Conservation (phyloP, 1,140 invertebrate species). For the Bombyx mori region DNA sequence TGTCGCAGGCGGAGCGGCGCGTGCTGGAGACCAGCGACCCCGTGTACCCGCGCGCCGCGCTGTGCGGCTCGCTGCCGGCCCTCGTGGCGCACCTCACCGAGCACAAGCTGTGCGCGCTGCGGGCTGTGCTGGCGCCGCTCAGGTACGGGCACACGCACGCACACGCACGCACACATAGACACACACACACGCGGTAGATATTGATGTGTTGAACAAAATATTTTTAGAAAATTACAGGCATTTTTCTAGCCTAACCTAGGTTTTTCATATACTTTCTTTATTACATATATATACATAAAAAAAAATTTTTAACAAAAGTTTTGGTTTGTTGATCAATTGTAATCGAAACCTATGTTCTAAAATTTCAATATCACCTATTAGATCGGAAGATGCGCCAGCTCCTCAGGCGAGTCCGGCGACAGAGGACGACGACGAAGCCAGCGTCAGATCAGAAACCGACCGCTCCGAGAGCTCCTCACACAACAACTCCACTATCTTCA, state of each 20-base stretch:
- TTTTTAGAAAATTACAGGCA: too few species aligned
- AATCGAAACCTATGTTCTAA: neutral
- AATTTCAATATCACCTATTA: neutral
- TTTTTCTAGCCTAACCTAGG: too few species aligned
- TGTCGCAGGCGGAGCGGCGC: slow-evolving; percentile 78
- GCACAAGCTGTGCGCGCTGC: slow-evolving; percentile 82
- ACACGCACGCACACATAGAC: too few species aligned
- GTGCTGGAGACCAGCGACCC: slow-evolving; percentile 88
- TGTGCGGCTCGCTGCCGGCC: slow-evolving; percentile 88
- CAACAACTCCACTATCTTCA: slow-evolving; percentile 77
- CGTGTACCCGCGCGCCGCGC: slow-evolving; percentile 84
- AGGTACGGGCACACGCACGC: too few species aligned
- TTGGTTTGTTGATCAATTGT: too few species aligned
- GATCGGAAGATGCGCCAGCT: neutral
- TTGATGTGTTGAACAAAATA: too few species aligned
- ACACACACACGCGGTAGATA: too few species aligned
- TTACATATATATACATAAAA: too few species aligned
- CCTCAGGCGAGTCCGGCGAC: neutral
- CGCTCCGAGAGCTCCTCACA: slow-evolving; percentile 68
- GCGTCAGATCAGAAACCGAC: slow-evolving; percentile 50
- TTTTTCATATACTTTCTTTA: too few species aligned
- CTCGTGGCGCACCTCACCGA: slow-evolving; percentile 92
- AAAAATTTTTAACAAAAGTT: too few species aligned
- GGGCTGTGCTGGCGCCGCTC: slow-evolving; percentile 47
- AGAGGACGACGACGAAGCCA: slow-evolving; percentile 30